Conservation (phyloP, 2,113 vertebrate genomes). For the Sitta europaea region DNA sequence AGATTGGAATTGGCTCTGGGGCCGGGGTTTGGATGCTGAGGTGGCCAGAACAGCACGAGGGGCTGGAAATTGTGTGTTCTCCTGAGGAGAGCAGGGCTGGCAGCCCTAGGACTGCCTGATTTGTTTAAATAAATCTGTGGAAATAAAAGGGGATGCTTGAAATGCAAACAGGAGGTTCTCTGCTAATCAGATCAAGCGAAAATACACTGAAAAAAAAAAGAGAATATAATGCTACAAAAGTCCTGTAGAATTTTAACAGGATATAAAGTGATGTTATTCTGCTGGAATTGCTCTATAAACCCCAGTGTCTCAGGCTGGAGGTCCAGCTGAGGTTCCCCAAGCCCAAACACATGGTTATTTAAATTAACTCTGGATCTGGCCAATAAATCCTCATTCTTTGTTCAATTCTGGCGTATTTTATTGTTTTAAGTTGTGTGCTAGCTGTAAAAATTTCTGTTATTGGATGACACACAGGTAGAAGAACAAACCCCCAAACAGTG, state of each 20-base stretch:
- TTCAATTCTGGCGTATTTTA: background rate
- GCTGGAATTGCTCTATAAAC: background rate
- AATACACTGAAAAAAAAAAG: background rate
- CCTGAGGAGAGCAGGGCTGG: background rate
- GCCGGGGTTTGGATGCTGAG: background rate
- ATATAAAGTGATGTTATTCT: background rate
- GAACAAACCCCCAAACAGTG: background rate
- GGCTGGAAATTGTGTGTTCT: background rate
- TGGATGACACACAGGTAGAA: background rate
- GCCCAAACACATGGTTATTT: background rate
- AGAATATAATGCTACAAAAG: accelerated
- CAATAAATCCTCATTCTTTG: background rate
- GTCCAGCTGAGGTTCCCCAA: background rate
- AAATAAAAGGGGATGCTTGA: background rate
- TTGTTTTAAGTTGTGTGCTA: background rate
- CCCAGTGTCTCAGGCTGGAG: background rate
- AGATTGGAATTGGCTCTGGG: background rate
- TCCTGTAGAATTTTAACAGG: background rate
- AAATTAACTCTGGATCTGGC: background rate
- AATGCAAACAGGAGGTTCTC: background rate
- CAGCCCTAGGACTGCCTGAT: background rate
- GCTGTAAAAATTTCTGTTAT: background rate
- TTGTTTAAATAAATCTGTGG: background rate
- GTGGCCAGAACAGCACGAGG: background rate
- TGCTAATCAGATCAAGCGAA: background rate